A percentile compares a stretch with the other conserved stretches of the same genome.
Conservation (phyloP, 2,888 invertebrate species). For the Drosophila subsilvestris region DNA sequence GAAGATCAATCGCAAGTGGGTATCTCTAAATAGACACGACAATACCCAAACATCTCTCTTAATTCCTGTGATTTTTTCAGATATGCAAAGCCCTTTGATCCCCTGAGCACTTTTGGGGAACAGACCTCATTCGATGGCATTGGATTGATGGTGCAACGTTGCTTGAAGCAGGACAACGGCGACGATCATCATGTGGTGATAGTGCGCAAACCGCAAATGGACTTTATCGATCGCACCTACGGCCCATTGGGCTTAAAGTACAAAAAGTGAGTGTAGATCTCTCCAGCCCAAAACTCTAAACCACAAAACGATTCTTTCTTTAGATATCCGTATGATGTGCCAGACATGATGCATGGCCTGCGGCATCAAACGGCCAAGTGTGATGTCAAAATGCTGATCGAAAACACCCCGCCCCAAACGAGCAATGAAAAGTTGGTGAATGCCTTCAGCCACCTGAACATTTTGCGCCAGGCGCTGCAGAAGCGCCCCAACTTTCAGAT, state of each 20-base stretch:
- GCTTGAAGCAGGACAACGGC: slow-evolving; percentile 64
- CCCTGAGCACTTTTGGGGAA: slow-evolving; percentile 54
- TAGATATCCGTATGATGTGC: slow-evolving; percentile 60
- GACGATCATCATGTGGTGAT: slow-evolving; percentile 54
- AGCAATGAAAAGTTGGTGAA: slow-evolving; percentile 49
- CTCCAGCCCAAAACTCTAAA: too few species aligned
- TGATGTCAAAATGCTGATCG: slow-evolving; percentile 67
- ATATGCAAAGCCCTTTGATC: slow-evolving; percentile 66
- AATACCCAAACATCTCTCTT: background rate
- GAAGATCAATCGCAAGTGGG: slow-evolving; percentile 71
- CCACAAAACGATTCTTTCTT: fast-evolving
- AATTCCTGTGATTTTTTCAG: slow-evolving; percentile 39
- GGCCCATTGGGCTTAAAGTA: slow-evolving; percentile 66
- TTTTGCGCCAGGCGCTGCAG: slow-evolving; percentile 65
- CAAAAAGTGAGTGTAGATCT: slow-evolving; percentile 52
- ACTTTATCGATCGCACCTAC: slow-evolving; percentile 65
- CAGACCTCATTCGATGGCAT: slow-evolving; percentile 51
- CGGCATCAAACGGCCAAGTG: slow-evolving; percentile 25
- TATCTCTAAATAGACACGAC: background rate
- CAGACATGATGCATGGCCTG: slow-evolving; percentile 54
- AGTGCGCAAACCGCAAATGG: slow-evolving; percentile 70
- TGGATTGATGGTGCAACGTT: slow-evolving; percentile 66
- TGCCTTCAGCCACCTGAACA: slow-evolving; percentile 67
- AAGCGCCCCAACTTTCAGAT: slow-evolving; percentile 66
- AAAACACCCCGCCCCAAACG: slow-evolving; percentile 58